A percentile compares a stretch with the other conserved stretches of the same genome.
Evolutionary conservation across 2,888 invertebrate genomes (phyloP).

Genomic region (Strigamia maritima): DNA sequence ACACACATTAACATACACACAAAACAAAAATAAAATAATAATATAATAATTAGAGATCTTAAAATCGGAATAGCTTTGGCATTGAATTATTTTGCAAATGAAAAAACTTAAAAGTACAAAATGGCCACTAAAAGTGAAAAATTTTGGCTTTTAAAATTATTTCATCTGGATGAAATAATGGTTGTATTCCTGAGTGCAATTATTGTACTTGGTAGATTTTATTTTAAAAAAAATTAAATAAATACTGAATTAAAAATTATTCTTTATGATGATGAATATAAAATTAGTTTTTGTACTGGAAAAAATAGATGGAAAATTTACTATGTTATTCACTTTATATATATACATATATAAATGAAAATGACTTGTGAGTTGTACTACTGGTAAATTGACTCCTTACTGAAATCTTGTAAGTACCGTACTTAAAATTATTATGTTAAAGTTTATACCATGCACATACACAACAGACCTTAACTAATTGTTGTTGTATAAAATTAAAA

Average conservation of each 20-base stretch:
- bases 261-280: neutral
- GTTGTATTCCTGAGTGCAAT: slow-evolving; percentile 8
- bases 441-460: neutral
- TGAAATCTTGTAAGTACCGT: neutral
- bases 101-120: neutral
- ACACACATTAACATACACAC: too few species aligned
- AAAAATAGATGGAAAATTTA: neutral
- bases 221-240: neutral
- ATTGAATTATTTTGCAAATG: neutral
- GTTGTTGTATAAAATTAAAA: neutral
- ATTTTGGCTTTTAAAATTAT: neutral
- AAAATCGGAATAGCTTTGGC: slow-evolving; percentile 7
- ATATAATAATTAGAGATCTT: neutral
- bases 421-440: neutral
- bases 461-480: neutral
- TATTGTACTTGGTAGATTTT: neutral
- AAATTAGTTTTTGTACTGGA: neutral
- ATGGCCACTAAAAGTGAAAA: too few species aligned
- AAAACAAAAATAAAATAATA: neutral
- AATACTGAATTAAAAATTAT: neutral
- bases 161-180: neutral
- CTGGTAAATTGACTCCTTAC: too few species aligned
- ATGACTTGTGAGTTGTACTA: neutral
- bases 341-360: neutral
- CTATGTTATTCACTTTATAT: neutral